These are phyloP conservation scores for Arrhamphus sclerolepis DNA, from an alignment of 2,797 vertebrate species.

Conservation along the genomic window DNA sequence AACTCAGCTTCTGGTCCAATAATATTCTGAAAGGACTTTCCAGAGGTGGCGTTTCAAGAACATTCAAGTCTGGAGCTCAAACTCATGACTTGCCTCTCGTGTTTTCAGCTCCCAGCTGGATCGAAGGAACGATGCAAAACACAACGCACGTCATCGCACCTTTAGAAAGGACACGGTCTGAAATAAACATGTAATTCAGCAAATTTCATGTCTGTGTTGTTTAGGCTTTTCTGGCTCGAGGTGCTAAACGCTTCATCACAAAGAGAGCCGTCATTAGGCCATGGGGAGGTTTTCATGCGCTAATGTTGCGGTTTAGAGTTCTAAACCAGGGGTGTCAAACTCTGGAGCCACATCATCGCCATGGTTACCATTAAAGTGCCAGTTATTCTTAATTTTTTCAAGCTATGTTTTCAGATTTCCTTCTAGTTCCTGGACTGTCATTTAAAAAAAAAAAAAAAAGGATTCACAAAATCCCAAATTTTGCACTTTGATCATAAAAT, in stretches of 20 bases:
- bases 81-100: too few relatives aligned
- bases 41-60: neutral
- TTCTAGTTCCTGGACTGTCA: too few relatives aligned
- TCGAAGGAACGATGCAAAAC: neutral
- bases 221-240: slow-evolving; percentile 9
- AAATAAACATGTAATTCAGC: slow-evolving; percentile 32
- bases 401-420: too few relatives aligned
- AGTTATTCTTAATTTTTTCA: too few relatives aligned
- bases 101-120: slow-evolving; percentile 4
- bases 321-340: too few relatives aligned
- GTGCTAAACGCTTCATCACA: slow-evolving; percentile 20
- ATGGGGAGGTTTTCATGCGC: slow-evolving; percentile 3
- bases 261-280: slow-evolving; percentile 11
- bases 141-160: slow-evolving; percentile 8
- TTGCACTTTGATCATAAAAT: too few relatives aligned
- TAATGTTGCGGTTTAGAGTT: slow-evolving; percentile 8
- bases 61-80: neutral
- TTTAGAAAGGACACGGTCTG: slow-evolving; percentile 29
- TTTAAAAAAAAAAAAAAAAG: too few relatives aligned
- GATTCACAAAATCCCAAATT: too few relatives aligned
- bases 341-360: too few relatives aligned
- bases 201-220: slow-evolving; percentile 21
- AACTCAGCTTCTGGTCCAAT: neutral
- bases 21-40: too few relatives aligned
- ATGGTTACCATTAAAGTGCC: too few relatives aligned